Percentiles rank a stretch among this genome's conserved stretches.
Evolutionary conservation across 2,888 invertebrate species (phyloP).

Genomic region (Lepidochitona cinerea): DNA sequence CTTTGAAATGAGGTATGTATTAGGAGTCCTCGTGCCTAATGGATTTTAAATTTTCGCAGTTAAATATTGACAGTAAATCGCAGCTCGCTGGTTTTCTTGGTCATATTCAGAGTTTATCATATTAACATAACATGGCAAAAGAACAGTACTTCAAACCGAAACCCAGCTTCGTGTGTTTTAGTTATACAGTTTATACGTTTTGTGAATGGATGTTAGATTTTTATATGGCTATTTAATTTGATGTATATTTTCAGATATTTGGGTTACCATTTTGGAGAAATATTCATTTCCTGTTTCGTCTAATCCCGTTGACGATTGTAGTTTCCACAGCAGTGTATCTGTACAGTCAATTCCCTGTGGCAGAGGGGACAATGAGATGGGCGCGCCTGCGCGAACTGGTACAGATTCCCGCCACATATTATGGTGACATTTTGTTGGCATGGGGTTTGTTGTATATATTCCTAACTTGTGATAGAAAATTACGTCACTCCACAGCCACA

Average conservation of each 20-base stretch:
- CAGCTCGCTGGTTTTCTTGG: too few relatives aligned
- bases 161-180: too few relatives aligned
- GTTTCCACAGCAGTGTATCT: constrained; percentile 19
- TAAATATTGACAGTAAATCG: too few relatives aligned
- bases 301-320: constrained; percentile 25
- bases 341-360: constrained; percentile 37
- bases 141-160: too few relatives aligned
- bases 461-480: not conserved
- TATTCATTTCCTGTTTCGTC: constrained; percentile 22
- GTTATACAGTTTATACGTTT: too few relatives aligned
- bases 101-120: too few relatives aligned
- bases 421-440: constrained; percentile 3
- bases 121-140: too few relatives aligned
- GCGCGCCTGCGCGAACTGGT: constrained; percentile 33
- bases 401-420: constrained; percentile 26
- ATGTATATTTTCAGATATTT: constrained; percentile 30
- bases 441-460: constrained; percentile 12
- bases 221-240: too few relatives aligned
- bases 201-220: too few relatives aligned
- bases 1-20: too few relatives aligned
- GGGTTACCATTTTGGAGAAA: constrained; percentile 32
- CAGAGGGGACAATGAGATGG: constrained; percentile 23
- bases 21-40: too few relatives aligned
- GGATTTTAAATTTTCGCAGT: too few relatives aligned
- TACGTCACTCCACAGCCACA: not conserved